A percentile compares a stretch with the other conserved stretches of the same genome.
Conservation (phyloP, 1,140 invertebrate species). For the Zaprionus tsacasi region DNA sequence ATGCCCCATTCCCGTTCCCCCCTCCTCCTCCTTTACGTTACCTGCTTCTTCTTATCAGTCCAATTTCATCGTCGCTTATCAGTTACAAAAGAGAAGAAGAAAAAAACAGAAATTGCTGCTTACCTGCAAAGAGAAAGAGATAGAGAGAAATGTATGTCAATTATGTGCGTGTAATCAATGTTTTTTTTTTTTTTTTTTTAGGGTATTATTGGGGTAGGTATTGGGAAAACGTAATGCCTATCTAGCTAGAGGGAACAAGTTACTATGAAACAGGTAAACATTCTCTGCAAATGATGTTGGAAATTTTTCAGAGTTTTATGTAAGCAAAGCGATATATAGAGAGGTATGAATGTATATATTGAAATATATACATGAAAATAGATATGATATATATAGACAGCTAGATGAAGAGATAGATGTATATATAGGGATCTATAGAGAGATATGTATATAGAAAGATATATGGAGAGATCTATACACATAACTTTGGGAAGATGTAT, state of each 20-base stretch:
- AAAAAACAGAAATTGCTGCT: constrained; percentile 24
- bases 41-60: constrained; percentile 8
- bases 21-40: neutral
- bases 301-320: neutral
- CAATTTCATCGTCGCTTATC: constrained; percentile 12
- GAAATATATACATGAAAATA: too few species aligned
- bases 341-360: neutral
- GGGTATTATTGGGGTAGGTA: constrained; percentile 38
- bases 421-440: too few species aligned
- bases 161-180: constrained; percentile 18
- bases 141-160: constrained; percentile 30
- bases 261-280: neutral
- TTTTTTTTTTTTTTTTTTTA: neutral
- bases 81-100: neutral
- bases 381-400: too few species aligned
- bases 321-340: neutral
- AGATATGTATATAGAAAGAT: too few species aligned
- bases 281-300: neutral
- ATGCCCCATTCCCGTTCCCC: neutral
- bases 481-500: too few species aligned
- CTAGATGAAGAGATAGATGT: too few species aligned
- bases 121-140: constrained; percentile 39
- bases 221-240: neutral
- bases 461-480: too few species aligned
- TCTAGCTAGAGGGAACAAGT: neutral